A percentile compares a stretch with the other conserved stretches of the same genome.
phyloP scores from a whole-genome alignment of 2,113 vertebrate species.

The Phalacrocorax aristotelis region DNA sequence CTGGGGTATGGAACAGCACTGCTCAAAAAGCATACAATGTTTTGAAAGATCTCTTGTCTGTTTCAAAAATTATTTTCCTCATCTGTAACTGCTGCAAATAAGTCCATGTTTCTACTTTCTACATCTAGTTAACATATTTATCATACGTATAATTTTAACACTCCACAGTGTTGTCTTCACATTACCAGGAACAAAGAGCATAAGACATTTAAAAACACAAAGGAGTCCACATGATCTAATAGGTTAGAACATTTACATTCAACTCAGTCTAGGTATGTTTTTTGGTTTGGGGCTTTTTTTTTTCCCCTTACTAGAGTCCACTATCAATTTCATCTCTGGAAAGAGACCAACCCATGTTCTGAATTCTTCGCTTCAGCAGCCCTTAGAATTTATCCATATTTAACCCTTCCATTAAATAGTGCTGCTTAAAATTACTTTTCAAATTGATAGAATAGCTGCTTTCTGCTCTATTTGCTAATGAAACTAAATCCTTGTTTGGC shows the following conservation, averaged over 20 bases:
- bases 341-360: not conserved
- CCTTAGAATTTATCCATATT: not conserved
- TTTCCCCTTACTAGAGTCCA: not conserved
- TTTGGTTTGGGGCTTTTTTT: not conserved
- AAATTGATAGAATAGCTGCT: not conserved
- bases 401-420: not conserved
- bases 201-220: not conserved
- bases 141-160: not conserved
- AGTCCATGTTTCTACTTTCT: not conserved
- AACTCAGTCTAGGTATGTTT: not conserved
- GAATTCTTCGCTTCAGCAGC: not conserved
- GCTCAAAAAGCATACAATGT: not conserved
- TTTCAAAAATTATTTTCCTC: not conserved
- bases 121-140: not conserved
- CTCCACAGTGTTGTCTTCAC: not conserved
- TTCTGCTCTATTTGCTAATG: not conserved
- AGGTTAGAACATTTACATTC: not conserved
- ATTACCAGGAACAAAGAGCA: not conserved
- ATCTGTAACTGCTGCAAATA: not conserved
- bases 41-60: not conserved
- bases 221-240: not conserved
- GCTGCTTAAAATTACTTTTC: not conserved
- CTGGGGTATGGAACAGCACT: not conserved
- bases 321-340: not conserved
- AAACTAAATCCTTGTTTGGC: not conserved